Evolutionary conservation across 2,797 vertebrate genomes (phyloP), one percentile per base, ranked within the genome.

Genomic region (Siniperca obscura): DNA sequence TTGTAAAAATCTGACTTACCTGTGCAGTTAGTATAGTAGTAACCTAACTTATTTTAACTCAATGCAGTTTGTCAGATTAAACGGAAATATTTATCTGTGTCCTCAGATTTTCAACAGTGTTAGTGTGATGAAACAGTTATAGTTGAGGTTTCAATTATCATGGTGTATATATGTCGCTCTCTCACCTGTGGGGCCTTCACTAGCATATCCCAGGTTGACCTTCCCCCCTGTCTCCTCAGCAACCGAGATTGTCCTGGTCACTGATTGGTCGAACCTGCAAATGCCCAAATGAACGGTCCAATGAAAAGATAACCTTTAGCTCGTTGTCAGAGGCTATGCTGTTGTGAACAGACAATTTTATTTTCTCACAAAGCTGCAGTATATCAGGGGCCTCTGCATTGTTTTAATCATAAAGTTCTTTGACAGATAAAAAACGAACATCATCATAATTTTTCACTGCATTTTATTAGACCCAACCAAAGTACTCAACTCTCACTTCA

Each of bases 171-270:
- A 46, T 21, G 40, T 74, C 12, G 27, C 34, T 74, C 9, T 48
- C 90, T 92, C 82, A 96, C 95, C 92, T 90, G 84, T 77, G 73
- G 70, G 14, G 27, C 46, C 86, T 13, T 95, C 94, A 30, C 16
- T 73, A 2, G 82, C 77, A 74, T 91, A 95, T 65, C 91, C 95
- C 72, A 81, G 27, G 89, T 95, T 96, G 82, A 91, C 67, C 46
- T 74, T 86, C 42, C 94, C 95, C 8, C 42, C 73, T n/a, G 83
- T 86, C 50, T 7, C 87, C 83, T 77, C 90, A 69, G 89, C 89
- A 92, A 86, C 87, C 0, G 50, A 72, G 61, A 30, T 67, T 75
- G 44, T 83, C 74, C 67, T 64, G 2, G 40, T 77, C 67, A 55
- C 75, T 3, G 91, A 91, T 76, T 93, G 90, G 84, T 83, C 27